These are phyloP conservation scores for Salmo trutta DNA, from an alignment of 2,797 vertebrate genomes.

Conservation along the genomic window DNA sequence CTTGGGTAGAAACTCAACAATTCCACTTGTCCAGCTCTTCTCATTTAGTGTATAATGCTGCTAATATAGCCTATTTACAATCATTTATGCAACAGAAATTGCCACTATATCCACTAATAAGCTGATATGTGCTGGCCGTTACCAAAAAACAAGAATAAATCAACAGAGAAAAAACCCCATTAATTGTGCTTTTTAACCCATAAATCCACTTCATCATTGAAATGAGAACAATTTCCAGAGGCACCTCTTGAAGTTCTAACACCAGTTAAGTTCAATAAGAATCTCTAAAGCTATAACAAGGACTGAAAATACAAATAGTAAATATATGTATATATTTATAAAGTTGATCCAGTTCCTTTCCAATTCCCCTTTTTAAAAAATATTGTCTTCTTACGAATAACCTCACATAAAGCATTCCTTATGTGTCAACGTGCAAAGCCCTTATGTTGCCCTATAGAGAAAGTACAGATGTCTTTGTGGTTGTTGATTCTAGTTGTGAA, in stretches of 20 bases:
- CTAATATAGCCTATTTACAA: constrained; percentile 79
- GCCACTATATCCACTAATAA: constrained; percentile 60
- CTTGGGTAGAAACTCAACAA: constrained; percentile 38
- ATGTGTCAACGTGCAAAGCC: constrained; percentile 69
- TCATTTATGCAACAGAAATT: constrained; percentile 69
- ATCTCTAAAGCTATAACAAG: constrained; percentile 72
- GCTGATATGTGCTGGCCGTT: constrained; percentile 70
- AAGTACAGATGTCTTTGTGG: constrained; percentile 49
- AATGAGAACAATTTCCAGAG: constrained; percentile 69
- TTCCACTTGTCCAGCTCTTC: constrained; percentile 50
- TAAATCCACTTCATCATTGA: constrained; percentile 70
- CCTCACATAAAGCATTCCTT: constrained; percentile 54
- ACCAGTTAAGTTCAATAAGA: constrained; percentile 57
- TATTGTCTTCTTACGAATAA: constrained; percentile 50
- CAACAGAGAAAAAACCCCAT: constrained; percentile 41
- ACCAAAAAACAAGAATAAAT: constrained; percentile 55
- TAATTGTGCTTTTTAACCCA: constrained; percentile 83
- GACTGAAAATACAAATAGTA: constrained; percentile 76
- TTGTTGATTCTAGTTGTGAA: constrained; percentile 43
- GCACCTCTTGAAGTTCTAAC: constrained; percentile 67
- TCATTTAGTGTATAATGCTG: constrained; percentile 56
- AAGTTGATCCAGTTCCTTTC: constrained; percentile 64
- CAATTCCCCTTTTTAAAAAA: constrained; percentile 61
- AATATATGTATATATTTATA: constrained; percentile 77
- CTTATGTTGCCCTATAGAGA: constrained; percentile 70